A percentile compares a stretch with the other conserved stretches of the same genome.
Evolutionary conservation across 2,797 vertebrate species (phyloP).

Genomic region (Tinamus major): DNA sequence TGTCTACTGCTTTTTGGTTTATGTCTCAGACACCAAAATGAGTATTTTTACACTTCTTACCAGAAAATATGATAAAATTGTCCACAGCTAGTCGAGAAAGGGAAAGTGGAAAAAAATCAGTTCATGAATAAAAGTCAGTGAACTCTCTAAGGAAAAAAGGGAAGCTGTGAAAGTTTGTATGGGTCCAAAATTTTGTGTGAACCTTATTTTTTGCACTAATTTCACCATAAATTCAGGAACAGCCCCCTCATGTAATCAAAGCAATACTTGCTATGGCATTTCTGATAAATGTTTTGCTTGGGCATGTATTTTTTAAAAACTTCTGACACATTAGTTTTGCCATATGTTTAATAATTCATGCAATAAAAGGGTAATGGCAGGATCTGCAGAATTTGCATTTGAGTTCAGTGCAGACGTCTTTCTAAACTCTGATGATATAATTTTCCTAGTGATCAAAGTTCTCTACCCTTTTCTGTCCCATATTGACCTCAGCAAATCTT

Average conservation of each 20-base stretch:
- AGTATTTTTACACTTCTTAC: background rate
- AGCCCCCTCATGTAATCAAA: background rate
- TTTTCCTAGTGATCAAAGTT: background rate
- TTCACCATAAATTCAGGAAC: background rate
- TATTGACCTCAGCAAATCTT: constrained; percentile 7
- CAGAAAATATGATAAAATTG: background rate
- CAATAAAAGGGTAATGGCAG: background rate
- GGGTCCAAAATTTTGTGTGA: background rate
- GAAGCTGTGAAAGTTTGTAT: background rate
- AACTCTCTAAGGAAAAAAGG: background rate
- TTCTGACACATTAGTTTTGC: background rate
- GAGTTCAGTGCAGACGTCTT: background rate
- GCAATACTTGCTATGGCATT: background rate
- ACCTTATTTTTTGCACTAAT: too few relatives aligned
- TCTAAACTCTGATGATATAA: background rate
- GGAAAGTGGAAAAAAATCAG: background rate
- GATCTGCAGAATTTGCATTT: background rate
- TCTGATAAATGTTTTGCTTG: background rate
- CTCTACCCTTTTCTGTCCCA: background rate
- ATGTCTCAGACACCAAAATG: background rate
- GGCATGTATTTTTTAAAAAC: background rate
- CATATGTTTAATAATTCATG: background rate
- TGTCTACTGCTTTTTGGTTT: background rate
- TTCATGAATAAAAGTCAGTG: background rate
- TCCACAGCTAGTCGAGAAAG: background rate